These are phyloP conservation scores for Sylvilagus bachmani DNA, from an alignment of 2,113 vertebrate genomes.

Conservation along the genomic window DNA sequence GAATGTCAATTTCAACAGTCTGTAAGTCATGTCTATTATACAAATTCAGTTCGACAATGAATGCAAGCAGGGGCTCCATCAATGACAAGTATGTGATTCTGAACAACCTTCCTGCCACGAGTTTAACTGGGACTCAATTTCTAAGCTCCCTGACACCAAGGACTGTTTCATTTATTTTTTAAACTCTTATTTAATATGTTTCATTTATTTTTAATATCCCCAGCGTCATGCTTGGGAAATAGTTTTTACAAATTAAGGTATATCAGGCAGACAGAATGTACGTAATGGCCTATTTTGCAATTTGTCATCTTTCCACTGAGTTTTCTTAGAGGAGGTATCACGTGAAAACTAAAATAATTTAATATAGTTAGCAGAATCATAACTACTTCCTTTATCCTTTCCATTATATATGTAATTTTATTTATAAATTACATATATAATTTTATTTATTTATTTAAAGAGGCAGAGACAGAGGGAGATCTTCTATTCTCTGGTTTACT, in stretches of 20 bases:
- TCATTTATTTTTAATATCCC: neutral
- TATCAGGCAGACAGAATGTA: neutral
- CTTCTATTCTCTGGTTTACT: too few relatives aligned
- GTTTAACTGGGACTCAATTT: neutral
- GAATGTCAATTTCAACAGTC: neutral
- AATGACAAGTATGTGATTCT: neutral
- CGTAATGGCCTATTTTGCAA: neutral
- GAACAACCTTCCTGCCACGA: neutral
- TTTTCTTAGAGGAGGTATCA: neutral
- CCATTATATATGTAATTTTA: too few relatives aligned
- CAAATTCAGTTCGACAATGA: neutral
- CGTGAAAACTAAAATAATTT: constrained; percentile 14
- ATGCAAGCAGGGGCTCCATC: neutral
- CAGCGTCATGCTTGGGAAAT: neutral
- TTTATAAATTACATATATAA: too few relatives aligned
- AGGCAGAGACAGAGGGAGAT: too few relatives aligned
- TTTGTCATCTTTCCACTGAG: neutral
- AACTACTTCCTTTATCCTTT: neutral
- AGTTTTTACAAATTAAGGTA: constrained; percentile 33
- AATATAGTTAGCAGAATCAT: neutral
- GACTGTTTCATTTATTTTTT: neutral
- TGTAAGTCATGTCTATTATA: neutral
- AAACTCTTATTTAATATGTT: too few relatives aligned
- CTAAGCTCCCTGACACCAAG: neutral
- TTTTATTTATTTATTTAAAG: too few relatives aligned